Evolutionary conservation across 2,888 invertebrate genomes (phyloP).

Genomic region (Acanthosepion esculentum): DNA sequence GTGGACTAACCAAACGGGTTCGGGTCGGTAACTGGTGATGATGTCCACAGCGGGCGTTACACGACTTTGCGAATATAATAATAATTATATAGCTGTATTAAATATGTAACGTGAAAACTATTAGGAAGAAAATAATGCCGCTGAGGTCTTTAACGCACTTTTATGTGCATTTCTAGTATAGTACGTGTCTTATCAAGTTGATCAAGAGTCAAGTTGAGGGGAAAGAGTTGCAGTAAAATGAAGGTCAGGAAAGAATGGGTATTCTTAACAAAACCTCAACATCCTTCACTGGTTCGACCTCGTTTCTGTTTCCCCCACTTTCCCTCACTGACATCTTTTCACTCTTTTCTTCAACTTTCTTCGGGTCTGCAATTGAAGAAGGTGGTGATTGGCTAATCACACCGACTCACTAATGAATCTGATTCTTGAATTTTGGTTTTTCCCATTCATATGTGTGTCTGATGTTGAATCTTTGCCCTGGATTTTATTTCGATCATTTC

Average conservation of each 20-base stretch:
- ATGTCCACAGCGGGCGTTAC: not conserved
- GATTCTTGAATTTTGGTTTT: not conserved
- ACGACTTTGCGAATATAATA: conserved; percentile 17
- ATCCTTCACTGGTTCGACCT: not conserved
- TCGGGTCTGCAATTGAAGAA: not conserved
- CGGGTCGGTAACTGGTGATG: not conserved
- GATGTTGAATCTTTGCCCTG: not conserved
- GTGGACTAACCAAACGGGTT: not conserved
- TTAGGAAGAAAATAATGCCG: not conserved
- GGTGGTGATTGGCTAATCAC: not conserved
- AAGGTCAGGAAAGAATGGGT: not conserved
- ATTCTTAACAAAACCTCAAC: not conserved
- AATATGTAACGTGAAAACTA: not conserved
- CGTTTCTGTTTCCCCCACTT: not conserved
- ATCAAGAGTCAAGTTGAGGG: not conserved
- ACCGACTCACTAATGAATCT: not conserved
- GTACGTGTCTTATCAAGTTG: not conserved
- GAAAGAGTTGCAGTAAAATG: not conserved
- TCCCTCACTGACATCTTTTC: not conserved
- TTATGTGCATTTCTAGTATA: not conserved
- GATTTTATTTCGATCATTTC: not conserved
- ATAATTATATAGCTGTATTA: conserved; percentile 16
- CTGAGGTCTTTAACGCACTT: not conserved
- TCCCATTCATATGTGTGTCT: not conserved
- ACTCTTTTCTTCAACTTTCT: not conserved